These are phyloP conservation scores for Otus scops DNA, from an alignment of 2,797 vertebrate species.

Conservation along the genomic window DNA sequence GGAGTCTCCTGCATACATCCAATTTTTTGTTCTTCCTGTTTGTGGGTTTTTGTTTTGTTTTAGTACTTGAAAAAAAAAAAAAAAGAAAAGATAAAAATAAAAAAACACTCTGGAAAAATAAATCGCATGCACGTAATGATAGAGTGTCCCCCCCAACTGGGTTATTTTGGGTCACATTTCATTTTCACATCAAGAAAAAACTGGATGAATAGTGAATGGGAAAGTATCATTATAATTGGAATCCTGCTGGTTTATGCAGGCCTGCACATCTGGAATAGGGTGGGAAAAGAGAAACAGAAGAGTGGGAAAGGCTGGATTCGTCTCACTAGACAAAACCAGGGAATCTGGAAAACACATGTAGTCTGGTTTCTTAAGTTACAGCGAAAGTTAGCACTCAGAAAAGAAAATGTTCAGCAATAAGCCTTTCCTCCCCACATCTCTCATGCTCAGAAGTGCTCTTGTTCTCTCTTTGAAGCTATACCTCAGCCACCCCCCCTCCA, in stretches of 20 bases:
- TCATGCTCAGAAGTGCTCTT: background rate
- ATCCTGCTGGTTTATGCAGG: slow-evolving; percentile 66
- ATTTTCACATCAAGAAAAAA: slow-evolving; percentile 67
- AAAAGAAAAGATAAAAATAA: background rate
- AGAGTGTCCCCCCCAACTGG: background rate
- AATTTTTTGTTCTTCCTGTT: background rate
- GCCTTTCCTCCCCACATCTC: background rate
- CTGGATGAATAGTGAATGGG: slow-evolving; percentile 64
- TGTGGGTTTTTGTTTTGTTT: background rate
- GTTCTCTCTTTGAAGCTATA: background rate
- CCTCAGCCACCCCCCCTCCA: background rate
- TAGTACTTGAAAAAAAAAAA: background rate
- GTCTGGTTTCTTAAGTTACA: slow-evolving; percentile 53
- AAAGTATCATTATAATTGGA: slow-evolving; percentile 62
- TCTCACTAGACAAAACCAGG: slow-evolving; percentile 45
- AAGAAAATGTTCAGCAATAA: slow-evolving; percentile 15
- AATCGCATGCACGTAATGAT: background rate
- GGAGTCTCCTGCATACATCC: slow-evolving; percentile 5
- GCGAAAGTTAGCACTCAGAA: slow-evolving; percentile 15
- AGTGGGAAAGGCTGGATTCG: slow-evolving; percentile 36
- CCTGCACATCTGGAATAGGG: slow-evolving; percentile 68
- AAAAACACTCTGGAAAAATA: slow-evolving; percentile 27
- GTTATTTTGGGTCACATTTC: slow-evolving; percentile 65
- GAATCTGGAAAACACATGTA: slow-evolving; percentile 63
- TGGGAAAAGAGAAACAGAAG: slow-evolving; percentile 60